A percentile compares a stretch with the other conserved stretches of the same genome.
Conservation (phyloP, 2,888 invertebrate genomes). For the Plebejus argus region DNA sequence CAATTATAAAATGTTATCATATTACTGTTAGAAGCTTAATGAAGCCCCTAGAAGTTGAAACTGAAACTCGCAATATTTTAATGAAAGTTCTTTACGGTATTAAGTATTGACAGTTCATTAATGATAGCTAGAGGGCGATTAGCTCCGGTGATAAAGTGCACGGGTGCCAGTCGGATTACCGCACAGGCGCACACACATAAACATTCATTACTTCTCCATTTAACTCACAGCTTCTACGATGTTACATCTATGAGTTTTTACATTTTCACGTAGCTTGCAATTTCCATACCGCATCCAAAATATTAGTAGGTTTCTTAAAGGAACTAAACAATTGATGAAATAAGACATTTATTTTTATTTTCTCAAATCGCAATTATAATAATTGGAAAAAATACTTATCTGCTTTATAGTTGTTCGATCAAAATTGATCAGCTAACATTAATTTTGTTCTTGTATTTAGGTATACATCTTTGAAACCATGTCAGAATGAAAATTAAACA, state of each 20-base stretch:
- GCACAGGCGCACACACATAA: constrained; percentile 40
- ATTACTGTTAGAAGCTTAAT: too few relatives aligned
- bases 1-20: too few relatives aligned
- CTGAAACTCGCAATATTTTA: background rate
- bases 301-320: background rate
- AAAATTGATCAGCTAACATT: too few relatives aligned
- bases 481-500: too few relatives aligned
- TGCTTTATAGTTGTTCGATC: too few relatives aligned
- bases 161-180: constrained; percentile 70
- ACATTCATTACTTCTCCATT: constrained; percentile 20
- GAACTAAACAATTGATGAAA: background rate
- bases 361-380: too few relatives aligned
- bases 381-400: too few relatives aligned
- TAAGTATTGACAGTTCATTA: constrained; percentile 58
- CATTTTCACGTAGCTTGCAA: background rate
- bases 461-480: too few relatives aligned
- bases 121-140: constrained; percentile 58
- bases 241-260: background rate
- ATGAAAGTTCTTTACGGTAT: constrained; percentile 36
- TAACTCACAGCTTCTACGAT: background rate
- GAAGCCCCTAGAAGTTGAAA: too few relatives aligned
- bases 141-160: constrained; percentile 74
- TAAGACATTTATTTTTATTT: too few relatives aligned
- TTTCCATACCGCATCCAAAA: background rate
- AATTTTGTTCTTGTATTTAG: too few relatives aligned